Evolutionary conservation across 2,113 vertebrate species (phyloP).

Genomic region (Anarhynchus alexandrinus): DNA sequence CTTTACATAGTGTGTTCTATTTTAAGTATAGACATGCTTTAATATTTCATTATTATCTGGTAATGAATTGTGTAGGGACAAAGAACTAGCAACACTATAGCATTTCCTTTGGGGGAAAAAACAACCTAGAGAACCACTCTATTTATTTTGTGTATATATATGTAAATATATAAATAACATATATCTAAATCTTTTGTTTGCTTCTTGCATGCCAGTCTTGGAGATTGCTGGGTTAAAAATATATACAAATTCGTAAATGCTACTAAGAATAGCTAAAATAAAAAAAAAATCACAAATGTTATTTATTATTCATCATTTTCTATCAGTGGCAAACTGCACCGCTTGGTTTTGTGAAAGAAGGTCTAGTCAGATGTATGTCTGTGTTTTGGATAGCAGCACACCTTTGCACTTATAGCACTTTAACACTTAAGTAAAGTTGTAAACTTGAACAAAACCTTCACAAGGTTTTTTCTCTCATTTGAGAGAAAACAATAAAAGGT

Average conservation of each 20-base stretch:
- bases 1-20: not conserved
- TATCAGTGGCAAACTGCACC: not conserved
- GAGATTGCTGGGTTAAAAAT: not conserved
- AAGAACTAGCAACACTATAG: not conserved
- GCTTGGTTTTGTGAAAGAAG: not conserved
- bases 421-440: not conserved
- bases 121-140: not conserved
- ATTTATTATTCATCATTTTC: not conserved
- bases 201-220: not conserved
- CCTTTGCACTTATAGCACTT: not conserved
- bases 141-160: no score
- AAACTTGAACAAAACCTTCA: not conserved
- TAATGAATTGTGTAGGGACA: not conserved
- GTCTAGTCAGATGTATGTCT: not conserved
- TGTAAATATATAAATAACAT: no score
- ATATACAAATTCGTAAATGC: not conserved
- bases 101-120: not conserved
- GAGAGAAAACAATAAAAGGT: not conserved
- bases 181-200: not conserved
- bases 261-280: not conserved
- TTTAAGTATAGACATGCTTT: not conserved
- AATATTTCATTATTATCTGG: not conserved
- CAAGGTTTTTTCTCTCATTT: no score
- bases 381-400: not conserved
- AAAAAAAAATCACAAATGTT: not conserved